Percentiles rank a stretch among this genome's conserved stretches.
These are phyloP conservation scores for Chaenodraco wilsoni DNA, from an alignment of 2,797 vertebrate genomes.

Conservation along the genomic window DNA sequence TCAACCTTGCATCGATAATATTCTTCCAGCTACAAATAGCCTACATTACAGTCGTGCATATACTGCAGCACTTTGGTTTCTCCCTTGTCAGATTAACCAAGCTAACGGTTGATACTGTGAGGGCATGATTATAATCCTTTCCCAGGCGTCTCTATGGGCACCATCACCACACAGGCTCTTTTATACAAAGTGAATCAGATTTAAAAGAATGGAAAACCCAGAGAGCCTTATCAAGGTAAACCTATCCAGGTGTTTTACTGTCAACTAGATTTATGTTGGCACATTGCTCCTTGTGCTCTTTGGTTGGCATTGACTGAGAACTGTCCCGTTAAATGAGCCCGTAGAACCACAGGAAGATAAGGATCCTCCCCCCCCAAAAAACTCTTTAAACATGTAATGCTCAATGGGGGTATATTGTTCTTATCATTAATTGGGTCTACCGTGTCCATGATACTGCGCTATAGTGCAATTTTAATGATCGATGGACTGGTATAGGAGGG, in stretches of 20 bases:
- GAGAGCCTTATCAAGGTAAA: slow-evolving; percentile 68
- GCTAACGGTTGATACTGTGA: slow-evolving; percentile 32
- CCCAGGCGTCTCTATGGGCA: slow-evolving; percentile 41
- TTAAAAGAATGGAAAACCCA: slow-evolving; percentile 43
- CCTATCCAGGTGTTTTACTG: slow-evolving; percentile 54
- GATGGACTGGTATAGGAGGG: neutral
- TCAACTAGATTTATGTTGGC: slow-evolving; percentile 53
- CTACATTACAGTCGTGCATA: neutral
- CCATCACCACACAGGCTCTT: slow-evolving; percentile 50
- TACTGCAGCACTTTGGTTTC: slow-evolving; percentile 10
- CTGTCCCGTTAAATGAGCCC: slow-evolving; percentile 49
- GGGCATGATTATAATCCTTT: slow-evolving; percentile 43
- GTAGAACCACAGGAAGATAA: slow-evolving; percentile 10
- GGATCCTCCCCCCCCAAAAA: neutral
- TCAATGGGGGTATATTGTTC: neutral
- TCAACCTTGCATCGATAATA: neutral
- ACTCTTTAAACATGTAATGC: slow-evolving; percentile 2
- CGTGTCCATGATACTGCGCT: neutral
- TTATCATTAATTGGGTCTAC: neutral
- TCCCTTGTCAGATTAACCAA: neutral
- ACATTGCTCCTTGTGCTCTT: slow-evolving; percentile 56
- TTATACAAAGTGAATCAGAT: slow-evolving; percentile 60
- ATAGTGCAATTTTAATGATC: neutral
- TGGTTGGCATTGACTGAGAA: slow-evolving; percentile 41
- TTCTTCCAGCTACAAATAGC: neutral